phyloP scores from a whole-genome alignment of 2,888 invertebrate species.

The Terebella lapidaria region DNA sequence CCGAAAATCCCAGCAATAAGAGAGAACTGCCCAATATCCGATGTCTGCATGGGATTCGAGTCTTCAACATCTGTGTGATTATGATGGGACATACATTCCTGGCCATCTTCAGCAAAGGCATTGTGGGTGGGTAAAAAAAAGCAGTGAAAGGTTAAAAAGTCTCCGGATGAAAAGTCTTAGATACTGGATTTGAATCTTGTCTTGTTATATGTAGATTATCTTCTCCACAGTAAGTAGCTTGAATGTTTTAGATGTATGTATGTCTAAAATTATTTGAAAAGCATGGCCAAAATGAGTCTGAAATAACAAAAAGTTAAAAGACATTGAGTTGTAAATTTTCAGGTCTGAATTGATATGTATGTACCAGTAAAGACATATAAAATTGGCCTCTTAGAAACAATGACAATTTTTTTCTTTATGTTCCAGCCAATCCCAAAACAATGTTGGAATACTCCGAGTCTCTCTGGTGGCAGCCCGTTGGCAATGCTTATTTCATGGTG shows the following conservation, averaged over 20 bases:
- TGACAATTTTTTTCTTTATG: too few species aligned
- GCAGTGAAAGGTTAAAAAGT: too few species aligned
- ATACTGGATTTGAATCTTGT: too few species aligned
- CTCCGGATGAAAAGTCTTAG: too few species aligned
- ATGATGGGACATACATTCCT: slow-evolving; percentile 5
- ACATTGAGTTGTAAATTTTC: too few species aligned
- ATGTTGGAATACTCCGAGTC: not conserved
- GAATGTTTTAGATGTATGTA: not conserved
- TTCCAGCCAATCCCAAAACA: slow-evolving; percentile 3
- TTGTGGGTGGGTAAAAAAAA: slow-evolving; percentile 2
- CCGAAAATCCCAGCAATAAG: not conserved
- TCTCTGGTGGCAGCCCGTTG: slow-evolving; percentile 9
- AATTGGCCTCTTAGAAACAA: too few species aligned
- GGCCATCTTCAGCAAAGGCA: not conserved
- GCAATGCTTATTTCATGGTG: slow-evolving; percentile 10
- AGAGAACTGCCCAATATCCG: not conserved
- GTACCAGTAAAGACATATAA: too few species aligned
- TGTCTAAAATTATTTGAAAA: too few species aligned
- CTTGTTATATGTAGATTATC: too few species aligned
- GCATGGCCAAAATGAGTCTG: too few species aligned
- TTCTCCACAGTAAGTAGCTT: not conserved
- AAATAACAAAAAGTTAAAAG: too few species aligned
- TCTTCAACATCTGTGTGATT: not conserved
- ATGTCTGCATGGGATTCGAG: slow-evolving; percentile 2
- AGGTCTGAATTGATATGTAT: too few species aligned